phyloP scores from a whole-genome alignment of 2,113 vertebrate species.

The Zootoca vivipara region DNA sequence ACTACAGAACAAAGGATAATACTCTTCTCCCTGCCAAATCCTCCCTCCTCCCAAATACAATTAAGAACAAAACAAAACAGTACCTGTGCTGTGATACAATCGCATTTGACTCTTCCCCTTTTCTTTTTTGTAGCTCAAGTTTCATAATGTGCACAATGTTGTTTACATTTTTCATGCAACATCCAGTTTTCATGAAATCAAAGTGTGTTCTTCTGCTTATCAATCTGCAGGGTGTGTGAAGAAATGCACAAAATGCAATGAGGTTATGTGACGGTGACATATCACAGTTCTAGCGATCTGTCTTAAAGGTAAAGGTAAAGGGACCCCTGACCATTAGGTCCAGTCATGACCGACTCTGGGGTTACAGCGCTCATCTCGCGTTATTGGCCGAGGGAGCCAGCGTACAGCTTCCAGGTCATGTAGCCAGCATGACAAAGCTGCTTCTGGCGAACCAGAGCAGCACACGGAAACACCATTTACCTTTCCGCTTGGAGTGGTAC shows the following conservation, averaged over 20 bases:
- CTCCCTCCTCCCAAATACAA: background rate
- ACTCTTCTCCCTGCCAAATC: background rate
- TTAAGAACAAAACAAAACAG: background rate
- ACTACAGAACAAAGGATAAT: background rate
- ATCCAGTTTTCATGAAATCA: background rate
- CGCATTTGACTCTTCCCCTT: background rate
- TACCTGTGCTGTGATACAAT: background rate
- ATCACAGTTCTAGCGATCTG: conserved; percentile 12
- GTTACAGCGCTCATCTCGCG: too few relatives aligned
- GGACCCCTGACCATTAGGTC: too few relatives aligned
- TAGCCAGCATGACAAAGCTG: too few relatives aligned
- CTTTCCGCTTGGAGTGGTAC: too few relatives aligned
- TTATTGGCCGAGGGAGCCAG: too few relatives aligned
- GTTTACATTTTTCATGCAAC: background rate
- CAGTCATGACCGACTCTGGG: too few relatives aligned
- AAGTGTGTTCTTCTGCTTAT: background rate
- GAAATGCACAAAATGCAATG: background rate
- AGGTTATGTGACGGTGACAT: background rate
- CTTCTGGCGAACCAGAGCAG: too few relatives aligned
- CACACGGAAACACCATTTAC: too few relatives aligned
- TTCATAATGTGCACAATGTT: background rate
- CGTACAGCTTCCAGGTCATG: too few relatives aligned
- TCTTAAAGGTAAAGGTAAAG: too few relatives aligned
- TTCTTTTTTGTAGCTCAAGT: background rate
- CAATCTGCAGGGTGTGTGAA: background rate